phyloP scores from a whole-genome alignment of 2,797 vertebrate genomes.

The Galago senegalensis region DNA sequence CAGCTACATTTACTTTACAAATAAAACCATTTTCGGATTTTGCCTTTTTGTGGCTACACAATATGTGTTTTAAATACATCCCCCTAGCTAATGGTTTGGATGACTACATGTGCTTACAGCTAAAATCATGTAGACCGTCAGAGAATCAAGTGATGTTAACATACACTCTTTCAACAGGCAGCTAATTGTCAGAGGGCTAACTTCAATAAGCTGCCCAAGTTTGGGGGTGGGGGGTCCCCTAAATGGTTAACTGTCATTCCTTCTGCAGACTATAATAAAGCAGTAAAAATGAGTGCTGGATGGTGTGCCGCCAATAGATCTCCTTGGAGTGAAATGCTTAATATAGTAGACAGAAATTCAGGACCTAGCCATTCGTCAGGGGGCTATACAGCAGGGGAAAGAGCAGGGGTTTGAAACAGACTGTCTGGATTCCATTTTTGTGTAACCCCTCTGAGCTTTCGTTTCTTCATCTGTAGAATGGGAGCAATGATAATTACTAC shows the following conservation, averaged over 20 bases:
- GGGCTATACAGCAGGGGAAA: not conserved
- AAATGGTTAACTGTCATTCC: not conserved
- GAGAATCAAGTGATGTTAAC: not conserved
- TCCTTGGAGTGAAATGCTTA: not conserved
- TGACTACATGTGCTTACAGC: slow-evolving; percentile 61
- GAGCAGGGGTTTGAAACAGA: no score
- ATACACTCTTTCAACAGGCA: not conserved
- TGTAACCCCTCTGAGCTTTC: not conserved
- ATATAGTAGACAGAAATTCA: not conserved
- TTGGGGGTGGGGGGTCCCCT: not conserved
- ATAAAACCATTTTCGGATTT: slow-evolving; percentile 84
- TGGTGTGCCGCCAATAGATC: not conserved
- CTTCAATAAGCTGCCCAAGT: slow-evolving; percentile 14
- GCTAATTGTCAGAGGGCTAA: not conserved
- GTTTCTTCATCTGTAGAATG: not conserved
- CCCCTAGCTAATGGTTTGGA: slow-evolving; percentile 71
- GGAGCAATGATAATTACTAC: not conserved
- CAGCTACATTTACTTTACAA: slow-evolving; percentile 87
- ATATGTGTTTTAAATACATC: slow-evolving; percentile 82
- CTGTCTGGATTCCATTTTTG: not conserved
- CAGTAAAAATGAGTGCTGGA: not conserved
- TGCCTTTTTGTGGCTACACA: slow-evolving; percentile 79
- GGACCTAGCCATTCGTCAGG: not conserved
- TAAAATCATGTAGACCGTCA: not conserved
- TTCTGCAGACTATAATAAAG: not conserved